Evolutionary conservation across 2,797 vertebrate genomes (phyloP).

Genomic region (Eulemur albifrons): DNA sequence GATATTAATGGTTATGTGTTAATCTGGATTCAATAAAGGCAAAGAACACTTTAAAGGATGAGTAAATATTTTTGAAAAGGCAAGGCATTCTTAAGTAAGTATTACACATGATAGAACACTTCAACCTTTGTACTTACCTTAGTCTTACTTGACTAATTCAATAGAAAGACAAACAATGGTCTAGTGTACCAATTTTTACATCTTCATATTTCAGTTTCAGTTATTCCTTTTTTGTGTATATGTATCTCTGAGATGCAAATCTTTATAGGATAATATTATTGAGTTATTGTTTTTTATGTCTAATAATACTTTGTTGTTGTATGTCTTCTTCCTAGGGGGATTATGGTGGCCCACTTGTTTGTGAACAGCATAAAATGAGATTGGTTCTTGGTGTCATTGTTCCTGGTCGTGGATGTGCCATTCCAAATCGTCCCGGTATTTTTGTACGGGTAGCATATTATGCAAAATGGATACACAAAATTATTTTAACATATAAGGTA

Average conservation of each 20-base stretch:
- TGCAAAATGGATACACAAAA: conserved; percentile 97
- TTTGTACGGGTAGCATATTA: conserved; percentile 97
- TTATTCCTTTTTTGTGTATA: not conserved
- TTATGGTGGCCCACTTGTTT: conserved; percentile 97
- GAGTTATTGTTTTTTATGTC: not conserved
- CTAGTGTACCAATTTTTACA: not conserved
- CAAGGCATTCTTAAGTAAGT: not conserved
- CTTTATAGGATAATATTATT: not conserved
- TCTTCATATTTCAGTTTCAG: not conserved
- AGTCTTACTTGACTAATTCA: not conserved
- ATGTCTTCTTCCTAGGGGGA: conserved; percentile 88
- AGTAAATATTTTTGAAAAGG: conserved; percentile 14
- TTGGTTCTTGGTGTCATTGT: conserved; percentile 96
- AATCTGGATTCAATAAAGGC: not conserved
- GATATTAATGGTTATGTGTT: not conserved
- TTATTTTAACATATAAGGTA: conserved; percentile 86
- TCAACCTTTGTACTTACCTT: not conserved
- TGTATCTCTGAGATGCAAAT: not conserved
- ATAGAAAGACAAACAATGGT: not conserved
- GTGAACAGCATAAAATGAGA: conserved; percentile 93
- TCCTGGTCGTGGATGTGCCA: conserved; percentile 95
- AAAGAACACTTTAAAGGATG: not conserved
- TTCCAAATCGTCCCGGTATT: conserved; percentile 93
- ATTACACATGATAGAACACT: not conserved
- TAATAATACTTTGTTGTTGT: not conserved